These are phyloP conservation scores for Astur gentilis DNA, from an alignment of 2,113 vertebrate species.

Conservation along the genomic window DNA sequence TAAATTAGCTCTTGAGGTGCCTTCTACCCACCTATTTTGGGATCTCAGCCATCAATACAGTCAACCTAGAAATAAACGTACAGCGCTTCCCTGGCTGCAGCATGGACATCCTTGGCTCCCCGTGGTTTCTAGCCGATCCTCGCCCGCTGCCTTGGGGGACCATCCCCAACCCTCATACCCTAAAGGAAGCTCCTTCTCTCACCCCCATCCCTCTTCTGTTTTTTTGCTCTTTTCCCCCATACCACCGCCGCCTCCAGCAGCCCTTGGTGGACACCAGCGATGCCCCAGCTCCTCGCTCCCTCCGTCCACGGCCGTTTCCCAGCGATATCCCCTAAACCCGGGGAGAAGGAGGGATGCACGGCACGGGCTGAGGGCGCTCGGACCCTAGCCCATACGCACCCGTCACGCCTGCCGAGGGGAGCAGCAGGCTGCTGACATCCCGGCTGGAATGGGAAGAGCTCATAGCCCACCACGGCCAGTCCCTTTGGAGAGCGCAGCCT, in stretches of 20 bases:
- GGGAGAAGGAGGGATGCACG: background rate
- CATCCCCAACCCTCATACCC: background rate
- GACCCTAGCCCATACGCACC: background rate
- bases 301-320: accelerated
- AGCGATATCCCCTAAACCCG: accelerated
- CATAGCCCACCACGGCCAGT: background rate
- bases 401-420: background rate
- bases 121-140: background rate
- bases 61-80: background rate
- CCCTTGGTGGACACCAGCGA: background rate
- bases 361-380: background rate
- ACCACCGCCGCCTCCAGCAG: background rate
- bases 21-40: slow-evolving; percentile 44
- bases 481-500: background rate
- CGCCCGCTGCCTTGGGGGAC: background rate
- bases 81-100: background rate
- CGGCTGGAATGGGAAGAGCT: background rate
- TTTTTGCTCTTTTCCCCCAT: background rate
- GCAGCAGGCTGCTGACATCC: background rate
- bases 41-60: background rate
- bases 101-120: background rate
- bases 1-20: slow-evolving; percentile 50
- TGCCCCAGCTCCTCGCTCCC: background rate
- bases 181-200: background rate
- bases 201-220: background rate